Percentiles rank a stretch among this genome's conserved stretches.
Conservation (phyloP, 2,797 vertebrate species). For the Manis javanica region DNA sequence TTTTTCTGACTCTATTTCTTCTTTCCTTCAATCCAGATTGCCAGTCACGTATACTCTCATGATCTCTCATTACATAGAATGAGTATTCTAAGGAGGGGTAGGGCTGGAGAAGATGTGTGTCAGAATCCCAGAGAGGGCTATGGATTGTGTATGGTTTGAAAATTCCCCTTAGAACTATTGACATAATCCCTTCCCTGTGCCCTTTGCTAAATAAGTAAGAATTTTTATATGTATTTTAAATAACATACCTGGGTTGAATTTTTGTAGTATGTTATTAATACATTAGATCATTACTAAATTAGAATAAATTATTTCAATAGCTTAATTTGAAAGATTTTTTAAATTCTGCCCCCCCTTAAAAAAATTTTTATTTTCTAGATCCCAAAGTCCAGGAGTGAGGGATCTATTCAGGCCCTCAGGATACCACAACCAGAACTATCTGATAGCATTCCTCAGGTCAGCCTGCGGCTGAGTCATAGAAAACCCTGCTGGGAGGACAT, state of each 20-base stretch:
- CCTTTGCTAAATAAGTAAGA: neutral
- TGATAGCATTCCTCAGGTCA: slow-evolving; percentile 2
- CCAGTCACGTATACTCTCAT: neutral
- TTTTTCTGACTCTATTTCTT: neutral
- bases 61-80: neutral
- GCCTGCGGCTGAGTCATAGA: neutral
- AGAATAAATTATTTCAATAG: neutral
- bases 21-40: neutral
- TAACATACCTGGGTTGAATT: neutral
- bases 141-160: neutral
- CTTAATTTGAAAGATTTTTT: neutral
- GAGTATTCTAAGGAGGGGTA: neutral
- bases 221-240: slow-evolving; percentile 36
- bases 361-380: slow-evolving; percentile 56
- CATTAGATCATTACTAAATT: neutral
- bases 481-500: neutral
- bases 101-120: neutral
- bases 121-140: neutral
- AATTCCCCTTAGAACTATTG: neutral
- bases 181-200: neutral
- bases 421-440: neutral
- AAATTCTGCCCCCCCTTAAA: neutral
- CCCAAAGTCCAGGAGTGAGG: slow-evolving; percentile 58
- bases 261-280: neutral
- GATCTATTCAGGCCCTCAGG: neutral